Percentiles rank a stretch among this genome's conserved stretches.
phyloP scores from a whole-genome alignment of 2,113 vertebrate species.

The Proteles cristata region DNA sequence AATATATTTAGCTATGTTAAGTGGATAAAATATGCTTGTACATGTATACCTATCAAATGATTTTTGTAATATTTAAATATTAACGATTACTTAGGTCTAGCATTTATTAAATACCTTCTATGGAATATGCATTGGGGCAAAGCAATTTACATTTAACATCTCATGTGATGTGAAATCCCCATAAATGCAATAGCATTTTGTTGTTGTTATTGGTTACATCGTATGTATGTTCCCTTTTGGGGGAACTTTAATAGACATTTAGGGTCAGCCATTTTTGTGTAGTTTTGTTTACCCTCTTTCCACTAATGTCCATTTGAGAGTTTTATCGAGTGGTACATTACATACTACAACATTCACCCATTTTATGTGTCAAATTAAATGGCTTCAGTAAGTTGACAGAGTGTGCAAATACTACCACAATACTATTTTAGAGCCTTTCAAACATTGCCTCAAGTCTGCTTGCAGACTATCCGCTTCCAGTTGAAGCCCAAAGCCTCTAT shows the following conservation, averaged over 20 bases:
- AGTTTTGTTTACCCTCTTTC: not conserved
- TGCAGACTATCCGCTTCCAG: no score
- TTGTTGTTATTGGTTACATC: not conserved
- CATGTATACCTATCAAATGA: not conserved
- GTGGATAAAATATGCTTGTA: not conserved
- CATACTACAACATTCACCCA: not conserved
- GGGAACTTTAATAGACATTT: not conserved
- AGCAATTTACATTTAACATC: not conserved
- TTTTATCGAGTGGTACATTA: not conserved
- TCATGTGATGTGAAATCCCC: not conserved
- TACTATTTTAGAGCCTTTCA: not conserved
- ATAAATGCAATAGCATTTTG: not conserved
- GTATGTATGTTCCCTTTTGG: not conserved
- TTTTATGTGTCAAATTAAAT: not conserved
- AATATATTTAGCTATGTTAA: not conserved
- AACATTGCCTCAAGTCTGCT: not conserved
- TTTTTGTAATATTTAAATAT: not conserved
- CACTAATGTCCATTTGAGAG: not conserved
- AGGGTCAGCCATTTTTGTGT: not conserved
- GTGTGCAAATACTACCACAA: not conserved
- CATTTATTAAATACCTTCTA: not conserved
- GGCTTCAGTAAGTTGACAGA: not conserved
- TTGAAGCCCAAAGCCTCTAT: not conserved
- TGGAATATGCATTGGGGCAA: not conserved
- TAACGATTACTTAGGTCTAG: not conserved